Evolutionary conservation across 2,797 vertebrate species (phyloP).

Genomic region (Capromys pilorides): DNA sequence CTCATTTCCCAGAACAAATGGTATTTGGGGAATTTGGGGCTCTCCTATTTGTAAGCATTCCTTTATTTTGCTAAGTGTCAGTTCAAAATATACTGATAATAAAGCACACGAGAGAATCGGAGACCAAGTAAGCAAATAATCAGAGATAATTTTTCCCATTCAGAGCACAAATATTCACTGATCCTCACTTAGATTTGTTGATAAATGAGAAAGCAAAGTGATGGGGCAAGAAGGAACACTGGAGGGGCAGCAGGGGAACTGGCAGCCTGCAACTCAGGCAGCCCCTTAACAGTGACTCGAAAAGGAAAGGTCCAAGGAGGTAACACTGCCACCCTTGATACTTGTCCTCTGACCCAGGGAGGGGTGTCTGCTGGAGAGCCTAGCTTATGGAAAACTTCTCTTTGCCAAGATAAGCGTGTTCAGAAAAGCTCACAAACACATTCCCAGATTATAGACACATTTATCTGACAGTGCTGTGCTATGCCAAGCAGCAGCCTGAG

Average conservation of each 20-base stretch:
- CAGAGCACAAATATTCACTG: neutral
- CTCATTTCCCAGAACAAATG: neutral
- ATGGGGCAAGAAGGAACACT: neutral
- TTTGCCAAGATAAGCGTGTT: neutral
- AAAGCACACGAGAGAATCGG: neutral
- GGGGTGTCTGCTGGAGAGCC: neutral
- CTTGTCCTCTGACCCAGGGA: neutral
- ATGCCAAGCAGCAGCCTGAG: neutral
- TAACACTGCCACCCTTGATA: accelerated
- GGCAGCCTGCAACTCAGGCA: neutral
- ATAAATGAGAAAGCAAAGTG: neutral
- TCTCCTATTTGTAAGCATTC: constrained; percentile 10
- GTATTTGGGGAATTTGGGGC: neutral
- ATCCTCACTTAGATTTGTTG: neutral
- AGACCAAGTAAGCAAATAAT: constrained; percentile 13
- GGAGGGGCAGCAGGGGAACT: accelerated
- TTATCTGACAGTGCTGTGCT: neutral
- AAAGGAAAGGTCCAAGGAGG: neutral
- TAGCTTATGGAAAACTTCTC: neutral
- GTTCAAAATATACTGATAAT: constrained; percentile 12
- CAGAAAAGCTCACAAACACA: neutral
- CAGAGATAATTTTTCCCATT: neutral
- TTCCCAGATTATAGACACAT: neutral
- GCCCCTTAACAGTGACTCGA: neutral
- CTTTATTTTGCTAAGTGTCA: constrained; percentile 29